Evolutionary conservation across 2,888 invertebrate species (phyloP).

Genomic region (Ophraella communa): DNA sequence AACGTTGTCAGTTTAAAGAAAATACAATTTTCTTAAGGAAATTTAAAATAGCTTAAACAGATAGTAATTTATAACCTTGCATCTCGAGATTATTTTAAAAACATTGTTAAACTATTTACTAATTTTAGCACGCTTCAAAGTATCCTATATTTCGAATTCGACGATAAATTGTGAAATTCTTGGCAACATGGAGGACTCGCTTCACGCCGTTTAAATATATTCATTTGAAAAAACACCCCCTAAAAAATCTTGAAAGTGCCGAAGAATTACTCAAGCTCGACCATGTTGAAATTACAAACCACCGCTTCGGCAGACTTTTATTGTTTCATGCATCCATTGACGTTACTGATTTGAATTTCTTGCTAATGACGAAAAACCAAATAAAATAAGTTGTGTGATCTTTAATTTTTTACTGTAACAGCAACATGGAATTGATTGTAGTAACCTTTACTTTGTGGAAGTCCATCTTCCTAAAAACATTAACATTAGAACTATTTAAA

Average conservation of each 20-base stretch:
- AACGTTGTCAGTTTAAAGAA: not conserved
- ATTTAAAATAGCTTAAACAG: not conserved
- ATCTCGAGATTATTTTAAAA: too few species aligned
- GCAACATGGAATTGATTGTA: too few species aligned
- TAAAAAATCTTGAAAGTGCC: constrained; percentile 12
- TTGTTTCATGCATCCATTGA: constrained; percentile 14
- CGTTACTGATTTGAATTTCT: constrained; percentile 9
- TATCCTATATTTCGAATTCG: not conserved
- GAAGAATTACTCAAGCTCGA: constrained; percentile 17
- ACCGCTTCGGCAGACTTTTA: constrained; percentile 4
- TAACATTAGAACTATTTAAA: too few species aligned
- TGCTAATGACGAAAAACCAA: not conserved
- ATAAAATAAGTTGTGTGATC: not conserved
- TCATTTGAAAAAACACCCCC: constrained; percentile 10
- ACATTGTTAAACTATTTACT: too few species aligned
- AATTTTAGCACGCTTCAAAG: not conserved
- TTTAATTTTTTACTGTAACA: too few species aligned
- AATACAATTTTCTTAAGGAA: not conserved
- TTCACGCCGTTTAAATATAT: constrained; percentile 9
- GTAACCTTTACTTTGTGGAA: too few species aligned
- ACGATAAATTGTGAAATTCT: not conserved
- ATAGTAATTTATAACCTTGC: too few species aligned
- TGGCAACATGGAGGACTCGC: not conserved
- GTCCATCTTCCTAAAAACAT: too few species aligned
- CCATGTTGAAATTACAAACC: constrained; percentile 23